Base-by-base conservation (phyloP, 2,113 vertebrate genomes). In the Prietella phreatophila region DNA sequence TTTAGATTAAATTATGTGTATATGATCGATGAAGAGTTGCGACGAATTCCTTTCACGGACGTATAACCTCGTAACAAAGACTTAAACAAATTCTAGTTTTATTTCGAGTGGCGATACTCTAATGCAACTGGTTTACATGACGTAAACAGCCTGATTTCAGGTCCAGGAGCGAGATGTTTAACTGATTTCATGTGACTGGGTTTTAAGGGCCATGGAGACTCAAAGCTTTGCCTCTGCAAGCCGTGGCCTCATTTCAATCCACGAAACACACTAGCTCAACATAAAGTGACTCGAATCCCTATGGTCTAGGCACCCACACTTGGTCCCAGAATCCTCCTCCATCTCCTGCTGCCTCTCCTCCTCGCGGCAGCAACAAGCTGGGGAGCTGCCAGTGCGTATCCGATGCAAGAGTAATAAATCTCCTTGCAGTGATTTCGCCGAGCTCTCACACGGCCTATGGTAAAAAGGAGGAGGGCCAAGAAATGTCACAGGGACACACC, bases 361-460 rank as follows among this genome's bases (percentile, higher is more conserved):
- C 85, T 67, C 69, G 10, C 56, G 75, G n/a, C 65, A 90, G 90
- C 85, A 75, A 83, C 86, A 76, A 88, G 33, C 90, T 92, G 92
- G 90, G 91, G 88, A 88, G 90, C 92, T 92, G 93, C 92, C 92
- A 93, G 36, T 42, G 60, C 82, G 78, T 56, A 80, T 89, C 84
- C 85, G 87, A 90, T 86, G 87, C 80, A 89, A 92, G 91, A 91
- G 87, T 90, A 93, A 93, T 93, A 93, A 60, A 94, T 94, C 93
- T 92, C 89, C 89, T 93, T 58, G 84, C 47, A 80, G 89, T 91
- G 92, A 93, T 92, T 76, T 42, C 93, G 91, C 88, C 42, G 71
- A 92, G 91, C 89, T 93, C 92, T 93, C 91, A 83, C 86, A 11
- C 84, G 22, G 86, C 93, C 86, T 76, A 33, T 69, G 91, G 92